Evolutionary conservation across 2,888 invertebrate species (phyloP), one percentile per base, ranked within the genome.

Genomic region (Anoncus sp.): DNA sequence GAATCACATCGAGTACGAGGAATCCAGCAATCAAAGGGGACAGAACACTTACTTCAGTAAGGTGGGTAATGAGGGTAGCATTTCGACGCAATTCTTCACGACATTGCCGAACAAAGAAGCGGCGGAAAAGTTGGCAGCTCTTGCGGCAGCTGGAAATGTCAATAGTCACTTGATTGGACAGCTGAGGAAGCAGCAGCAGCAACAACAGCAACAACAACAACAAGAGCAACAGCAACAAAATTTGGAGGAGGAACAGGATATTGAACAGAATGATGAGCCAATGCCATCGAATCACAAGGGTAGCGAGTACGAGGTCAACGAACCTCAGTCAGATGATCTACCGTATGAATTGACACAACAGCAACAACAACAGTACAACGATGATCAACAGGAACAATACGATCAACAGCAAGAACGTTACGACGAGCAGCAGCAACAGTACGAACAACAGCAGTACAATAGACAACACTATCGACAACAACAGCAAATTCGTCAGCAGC

Each of bases 61-160:
- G 85, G 89, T 92, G 0, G 92, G 92, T 91, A 77, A 82, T 53
- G 82, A 72, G 16, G 84, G 79, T 12, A 83, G 77, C 40, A 65
- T 86, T 4, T 81, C 87, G 0, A 83, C 83, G 16, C 85, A 87
- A 53, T 90, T 93, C 81, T 95, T 93, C 82, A 92, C 94, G 1
- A 93, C 94, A 0, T 90, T 95, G 35, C 94, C 94, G 14, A 94
- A 93, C 80, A 93, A 93, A 24, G 93, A 94, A 87, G 93, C 93
- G 0, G 94, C 94, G 12, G 94, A 94, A 59, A 93, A 93, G 38
- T 85, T 94, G 71, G 94, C 94, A 0, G 93, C 94, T 74, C 91
- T 93, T 1, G 94, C 94, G 79, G 93, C 93, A 63, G 92, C 93
- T 16, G 93, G 93, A 57, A 92, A 93, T 85, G 89, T 92, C 2